Evolutionary conservation across 1,140 invertebrate species (phyloP), one percentile per base, ranked within the genome.

Genomic region (Paracyclopina nana): DNA sequence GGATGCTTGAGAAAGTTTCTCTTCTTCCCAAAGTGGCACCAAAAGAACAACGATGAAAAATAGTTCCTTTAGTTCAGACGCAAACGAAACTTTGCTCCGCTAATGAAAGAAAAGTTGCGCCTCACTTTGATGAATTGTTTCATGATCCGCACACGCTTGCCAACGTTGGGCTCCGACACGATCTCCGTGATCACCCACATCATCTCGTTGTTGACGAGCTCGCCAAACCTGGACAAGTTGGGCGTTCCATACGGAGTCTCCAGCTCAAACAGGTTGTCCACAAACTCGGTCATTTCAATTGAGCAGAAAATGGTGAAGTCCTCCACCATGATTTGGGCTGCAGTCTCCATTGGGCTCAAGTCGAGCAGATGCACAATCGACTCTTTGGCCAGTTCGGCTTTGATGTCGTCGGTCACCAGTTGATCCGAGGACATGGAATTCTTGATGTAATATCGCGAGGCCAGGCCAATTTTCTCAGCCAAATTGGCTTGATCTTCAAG

Each of bases 141-240:
- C 55, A 99, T 83, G 56, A 96, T 86, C 71, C 94, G 94, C 62
- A 85, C 87, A 55, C 94, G 70, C 56, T 85, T 76, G 40, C 91
- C 77, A 54, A 87, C 72, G 69, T 90, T 95, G 55, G 78, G 77
- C 66, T 98, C 94, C 45, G 76, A 77, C 57, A 88, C 91, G 16
- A 99, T 81, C 72, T 97, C 92, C 2, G 87, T 95, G 0, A 96
- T 87, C 1, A 98, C 92, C 95, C 94, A 99, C 67, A 96, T 98
- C 85, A 97, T 97, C 70, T 99, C 92, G 61, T 84, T 78, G 65
- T 99, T 98, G 34, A 96, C 90, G 60, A 97, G 71, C 65, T 91
- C 83, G 27, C 83, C 80, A 69, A 98, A 97, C 62, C 87, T 79
- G 55, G 79, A 77, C 38, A 97, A 69, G 75, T 88, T 88, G 12